A percentile compares a stretch with the other conserved stretches of the same genome.
Evolutionary conservation across 2,113 vertebrate genomes (phyloP).

Genomic region (Etheostoma spectabile): DNA sequence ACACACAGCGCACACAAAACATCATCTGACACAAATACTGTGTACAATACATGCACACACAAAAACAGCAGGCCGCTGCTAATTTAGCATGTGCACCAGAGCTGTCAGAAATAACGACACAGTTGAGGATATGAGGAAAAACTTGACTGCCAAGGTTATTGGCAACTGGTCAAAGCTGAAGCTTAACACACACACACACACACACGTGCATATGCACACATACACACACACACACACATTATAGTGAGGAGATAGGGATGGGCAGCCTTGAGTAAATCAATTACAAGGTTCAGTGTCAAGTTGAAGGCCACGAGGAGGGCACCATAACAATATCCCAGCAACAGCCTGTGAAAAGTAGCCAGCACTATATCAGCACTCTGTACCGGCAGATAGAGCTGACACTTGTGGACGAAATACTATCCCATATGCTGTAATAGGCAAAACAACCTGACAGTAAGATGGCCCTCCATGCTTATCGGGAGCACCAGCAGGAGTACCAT

Average conservation of each 20-base stretch:
- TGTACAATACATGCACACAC: not conserved
- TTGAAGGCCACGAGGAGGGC: constrained; percentile 65
- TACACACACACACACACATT: constrained; percentile 21
- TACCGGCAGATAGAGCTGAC: constrained; percentile 50
- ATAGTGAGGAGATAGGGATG: constrained; percentile 60
- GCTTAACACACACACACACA: constrained; percentile 18
- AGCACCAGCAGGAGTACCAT: constrained; percentile 47
- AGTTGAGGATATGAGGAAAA: constrained; percentile 28
- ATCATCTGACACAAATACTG: not conserved
- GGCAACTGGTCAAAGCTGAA: constrained; percentile 11
- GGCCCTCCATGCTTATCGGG: constrained; percentile 69
- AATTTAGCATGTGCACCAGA: constrained; percentile 33
- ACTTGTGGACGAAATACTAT: constrained; percentile 55
- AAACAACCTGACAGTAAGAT: constrained; percentile 58
- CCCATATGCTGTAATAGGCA: constrained; percentile 29
- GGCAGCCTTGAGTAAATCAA: constrained; percentile 74
- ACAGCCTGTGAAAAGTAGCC: constrained; percentile 59
- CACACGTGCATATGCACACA: constrained; percentile 9
- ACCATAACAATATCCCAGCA: constrained; percentile 59
- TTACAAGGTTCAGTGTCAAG: constrained; percentile 77
- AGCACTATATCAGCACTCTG: constrained; percentile 61
- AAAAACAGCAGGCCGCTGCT: not conserved
- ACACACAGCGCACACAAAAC: not conserved
- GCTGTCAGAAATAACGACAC: constrained; percentile 33
- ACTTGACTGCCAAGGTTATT: constrained; percentile 16